phyloP scores from a whole-genome alignment of 2,797 vertebrate species.

The Notolepis coatsorum region DNA sequence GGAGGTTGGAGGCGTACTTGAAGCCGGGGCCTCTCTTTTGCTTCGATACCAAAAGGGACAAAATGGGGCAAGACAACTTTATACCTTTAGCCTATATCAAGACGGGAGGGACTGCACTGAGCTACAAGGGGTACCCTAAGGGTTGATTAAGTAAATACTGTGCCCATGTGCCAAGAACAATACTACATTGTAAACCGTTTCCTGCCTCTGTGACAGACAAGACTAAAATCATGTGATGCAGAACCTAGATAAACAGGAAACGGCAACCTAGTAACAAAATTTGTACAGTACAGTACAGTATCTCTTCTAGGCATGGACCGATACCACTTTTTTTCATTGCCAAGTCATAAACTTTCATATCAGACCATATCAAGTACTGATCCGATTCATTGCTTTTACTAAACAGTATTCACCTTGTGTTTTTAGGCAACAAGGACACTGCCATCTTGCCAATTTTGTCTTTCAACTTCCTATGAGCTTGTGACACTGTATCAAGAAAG shows the following conservation, averaged over 20 bases:
- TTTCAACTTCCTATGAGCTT: no score
- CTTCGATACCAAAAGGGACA: conserved; percentile 92
- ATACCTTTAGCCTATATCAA: conserved; percentile 86
- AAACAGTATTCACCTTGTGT: no score
- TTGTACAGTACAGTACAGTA: no score
- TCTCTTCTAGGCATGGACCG: no score
- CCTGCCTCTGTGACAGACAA: conserved; percentile 36
- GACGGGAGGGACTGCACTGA: neutral
- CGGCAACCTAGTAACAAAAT: conserved; percentile 24
- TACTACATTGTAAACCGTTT: conserved; percentile 18
- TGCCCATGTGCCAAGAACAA: conserved; percentile 11
- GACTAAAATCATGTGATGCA: conserved; percentile 35
- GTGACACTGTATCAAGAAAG: no score
- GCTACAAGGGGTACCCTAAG: neutral
- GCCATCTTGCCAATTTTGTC: no score
- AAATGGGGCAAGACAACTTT: conserved; percentile 90
- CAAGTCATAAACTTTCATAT: no score
- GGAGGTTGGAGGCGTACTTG: conserved; percentile 93
- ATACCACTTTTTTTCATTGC: no score
- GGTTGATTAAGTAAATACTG: neutral
- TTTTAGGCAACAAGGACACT: no score
- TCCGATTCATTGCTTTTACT: no score
- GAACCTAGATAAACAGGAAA: conserved; percentile 58
- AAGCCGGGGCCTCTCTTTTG: conserved; percentile 95
- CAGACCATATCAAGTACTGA: no score